phyloP scores from a whole-genome alignment of 2,797 vertebrate genomes.

The Diglossa cyanea region DNA sequence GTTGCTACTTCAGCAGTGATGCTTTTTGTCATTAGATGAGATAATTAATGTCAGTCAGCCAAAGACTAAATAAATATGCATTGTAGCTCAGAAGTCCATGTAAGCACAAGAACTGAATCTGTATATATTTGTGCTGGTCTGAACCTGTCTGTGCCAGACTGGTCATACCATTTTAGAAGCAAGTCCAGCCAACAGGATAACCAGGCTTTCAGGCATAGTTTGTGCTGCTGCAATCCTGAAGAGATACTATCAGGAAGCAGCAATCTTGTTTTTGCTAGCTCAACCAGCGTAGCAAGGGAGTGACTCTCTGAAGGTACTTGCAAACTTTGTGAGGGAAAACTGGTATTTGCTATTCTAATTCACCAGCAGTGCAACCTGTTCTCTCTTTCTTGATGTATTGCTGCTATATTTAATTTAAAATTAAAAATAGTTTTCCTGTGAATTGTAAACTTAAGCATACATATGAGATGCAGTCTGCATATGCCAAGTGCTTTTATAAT shows the following conservation, averaged over 20 bases:
- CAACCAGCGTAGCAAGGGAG: neutral
- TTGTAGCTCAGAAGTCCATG: neutral
- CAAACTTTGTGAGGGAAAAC: neutral
- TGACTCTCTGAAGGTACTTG: neutral
- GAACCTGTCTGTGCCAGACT: constrained; percentile 37
- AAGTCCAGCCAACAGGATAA: neutral
- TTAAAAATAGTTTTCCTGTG: neutral
- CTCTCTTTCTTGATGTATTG: neutral
- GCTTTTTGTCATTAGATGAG: neutral
- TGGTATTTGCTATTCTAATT: constrained; percentile 7
- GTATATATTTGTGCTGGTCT: constrained; percentile 14
- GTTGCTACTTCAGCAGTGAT: neutral
- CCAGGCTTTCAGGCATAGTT: constrained; percentile 25
- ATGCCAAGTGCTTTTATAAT: neutral
- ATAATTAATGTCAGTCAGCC: constrained; percentile 1
- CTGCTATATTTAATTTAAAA: neutral
- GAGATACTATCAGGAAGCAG: constrained; percentile 25
- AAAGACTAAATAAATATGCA: constrained; percentile 7
- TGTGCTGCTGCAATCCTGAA: constrained; percentile 13
- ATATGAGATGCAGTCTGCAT: neutral
- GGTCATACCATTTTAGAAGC: neutral
- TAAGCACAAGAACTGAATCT: constrained; percentile 3
- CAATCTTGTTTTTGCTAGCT: constrained; percentile 1
- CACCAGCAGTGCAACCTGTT: neutral
- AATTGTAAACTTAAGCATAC: neutral